Evolutionary conservation across 2,888 invertebrate species (phyloP), one percentile per base, ranked within the genome.

Genomic region (Drosophila histrio): DNA sequence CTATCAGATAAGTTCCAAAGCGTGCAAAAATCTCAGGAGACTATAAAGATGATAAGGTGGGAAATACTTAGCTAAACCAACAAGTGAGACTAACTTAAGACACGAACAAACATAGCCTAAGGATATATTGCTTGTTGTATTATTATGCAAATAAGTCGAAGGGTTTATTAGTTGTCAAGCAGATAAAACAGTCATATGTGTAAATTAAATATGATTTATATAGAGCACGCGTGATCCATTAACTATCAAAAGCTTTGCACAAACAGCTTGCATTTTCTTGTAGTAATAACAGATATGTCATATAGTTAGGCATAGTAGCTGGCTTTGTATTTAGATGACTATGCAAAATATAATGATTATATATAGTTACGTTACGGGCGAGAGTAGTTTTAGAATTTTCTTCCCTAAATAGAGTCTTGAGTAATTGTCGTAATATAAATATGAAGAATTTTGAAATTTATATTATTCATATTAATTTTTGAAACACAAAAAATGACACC

Each of bases 131-230:
- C 15, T 39, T 13, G 32, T 13, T 6, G 50, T 13, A 73, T 52
- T 38, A 62, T 53, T 67, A 58, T 56, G 63, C 57, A 71, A 74
- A 74, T 64, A 50, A 21, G n/a, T 34, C n/a, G 38, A 47, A 28
- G 15, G 39, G 28, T 53, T 73, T 65, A 69, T 34, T 44, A 32
- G n/a, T 9, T 52, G 44, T 52, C 56, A 53, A 43, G 41, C 41
- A 41, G 39, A 61, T 63, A 30, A 57, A n/a, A 47, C 13, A 21
- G 11, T 28, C 5, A 9, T 15, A 49, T 24, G 46, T 34, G 5
- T 43, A 53, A 50, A 28, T 50, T 38, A 38, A 3, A 28, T 26
- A 50, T 54, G 38, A 53, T 68, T 59, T 69, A 52, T 52, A 8
- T n/a, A 11, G 34, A 15, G 41, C 43, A 49, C 50, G 34, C 60